phyloP scores from a whole-genome alignment of 2,797 vertebrate genomes.

The Falco biarmicus region DNA sequence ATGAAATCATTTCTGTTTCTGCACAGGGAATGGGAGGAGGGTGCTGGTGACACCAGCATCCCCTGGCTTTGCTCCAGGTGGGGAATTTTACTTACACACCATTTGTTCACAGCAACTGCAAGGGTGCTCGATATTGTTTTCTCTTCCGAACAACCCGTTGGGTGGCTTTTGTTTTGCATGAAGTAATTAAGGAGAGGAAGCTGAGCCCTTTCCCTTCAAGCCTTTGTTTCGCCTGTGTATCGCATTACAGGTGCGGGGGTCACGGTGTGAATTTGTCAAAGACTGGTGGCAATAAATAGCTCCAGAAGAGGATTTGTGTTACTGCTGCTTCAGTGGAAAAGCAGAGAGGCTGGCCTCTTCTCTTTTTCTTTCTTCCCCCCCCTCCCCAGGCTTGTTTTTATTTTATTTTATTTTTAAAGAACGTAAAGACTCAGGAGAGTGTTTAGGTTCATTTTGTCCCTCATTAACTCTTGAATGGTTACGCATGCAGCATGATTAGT shows the following conservation, averaged over 20 bases:
- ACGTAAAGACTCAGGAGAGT: conserved; percentile 7
- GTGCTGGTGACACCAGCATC: neutral
- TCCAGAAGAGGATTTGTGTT: conserved; percentile 29
- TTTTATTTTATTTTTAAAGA: neutral
- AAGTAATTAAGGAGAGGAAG: conserved; percentile 61
- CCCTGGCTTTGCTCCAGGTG: neutral
- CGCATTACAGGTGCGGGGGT: conserved; percentile 52
- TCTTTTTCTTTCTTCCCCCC: neutral
- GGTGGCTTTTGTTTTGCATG: conserved; percentile 28
- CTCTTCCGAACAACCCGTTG: neutral
- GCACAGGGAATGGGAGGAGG: fast-evolving
- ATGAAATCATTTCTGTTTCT: neutral
- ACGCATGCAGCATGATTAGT: conserved; percentile 39
- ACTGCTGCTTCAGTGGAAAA: neutral
- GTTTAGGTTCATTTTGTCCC: conserved; percentile 53
- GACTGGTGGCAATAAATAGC: conserved; percentile 46
- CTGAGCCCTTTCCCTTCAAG: conserved; percentile 55
- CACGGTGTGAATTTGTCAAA: neutral
- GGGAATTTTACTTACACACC: neutral
- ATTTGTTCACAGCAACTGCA: neutral
- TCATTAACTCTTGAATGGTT: conserved; percentile 72
- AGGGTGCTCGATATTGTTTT: conserved; percentile 24
- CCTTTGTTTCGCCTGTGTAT: conserved; percentile 52
- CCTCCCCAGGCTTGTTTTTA: neutral
- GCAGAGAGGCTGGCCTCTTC: neutral